Conservation (phyloP, 1,140 invertebrate genomes). For the Dolichoris vasculosae region DNA sequence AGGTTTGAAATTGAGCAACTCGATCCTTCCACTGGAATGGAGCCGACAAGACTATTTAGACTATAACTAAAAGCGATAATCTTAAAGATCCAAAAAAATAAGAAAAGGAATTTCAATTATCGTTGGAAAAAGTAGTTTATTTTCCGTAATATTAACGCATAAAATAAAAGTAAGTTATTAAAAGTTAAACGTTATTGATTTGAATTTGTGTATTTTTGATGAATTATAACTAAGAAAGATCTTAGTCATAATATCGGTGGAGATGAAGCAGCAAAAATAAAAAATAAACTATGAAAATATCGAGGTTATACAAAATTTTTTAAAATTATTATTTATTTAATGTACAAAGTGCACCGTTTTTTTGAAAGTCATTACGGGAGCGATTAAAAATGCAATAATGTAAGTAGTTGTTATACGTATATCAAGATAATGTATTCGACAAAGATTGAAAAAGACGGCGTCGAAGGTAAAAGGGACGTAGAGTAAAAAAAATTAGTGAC, state of each 20-base stretch:
- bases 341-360: too few species aligned
- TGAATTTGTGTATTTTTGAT: background rate
- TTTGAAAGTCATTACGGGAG: too few species aligned
- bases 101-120: background rate
- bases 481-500: conserved; percentile 61
- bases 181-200: background rate
- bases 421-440: conserved; percentile 2
- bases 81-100: background rate
- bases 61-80: background rate
- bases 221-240: background rate
- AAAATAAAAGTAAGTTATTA: too few species aligned
- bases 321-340: too few species aligned
- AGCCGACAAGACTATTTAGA: conserved; percentile 21
- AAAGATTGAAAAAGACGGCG: background rate
- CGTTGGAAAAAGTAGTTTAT: background rate
- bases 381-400: too few species aligned
- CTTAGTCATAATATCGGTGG: too few species aligned
- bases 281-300: too few species aligned
- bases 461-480: background rate
- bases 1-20: conserved; percentile 18
- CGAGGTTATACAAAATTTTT: too few species aligned
- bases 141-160: too few species aligned
- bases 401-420: background rate
- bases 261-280: too few species aligned
- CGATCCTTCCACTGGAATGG: conserved; percentile 24